These are phyloP conservation scores for Passer montanus DNA, from an alignment of 2,113 vertebrate genomes.

Conservation along the genomic window DNA sequence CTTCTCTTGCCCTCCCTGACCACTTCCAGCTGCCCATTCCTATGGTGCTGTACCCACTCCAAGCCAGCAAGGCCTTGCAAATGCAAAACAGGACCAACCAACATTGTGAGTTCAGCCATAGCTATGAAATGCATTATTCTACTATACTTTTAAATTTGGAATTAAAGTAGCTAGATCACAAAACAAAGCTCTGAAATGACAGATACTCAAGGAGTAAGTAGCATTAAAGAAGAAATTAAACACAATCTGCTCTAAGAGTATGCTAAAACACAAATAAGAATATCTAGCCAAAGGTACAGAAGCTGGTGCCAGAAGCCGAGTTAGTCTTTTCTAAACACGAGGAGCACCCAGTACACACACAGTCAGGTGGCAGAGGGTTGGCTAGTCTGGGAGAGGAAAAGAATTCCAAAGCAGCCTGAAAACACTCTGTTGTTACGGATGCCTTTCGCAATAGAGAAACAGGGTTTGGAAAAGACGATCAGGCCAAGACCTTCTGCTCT, in stretches of 20 bases:
- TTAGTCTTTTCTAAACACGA: background rate
- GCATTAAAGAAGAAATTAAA: background rate
- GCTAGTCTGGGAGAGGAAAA: background rate
- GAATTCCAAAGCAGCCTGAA: background rate
- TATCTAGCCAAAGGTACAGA: background rate
- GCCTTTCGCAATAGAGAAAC: background rate
- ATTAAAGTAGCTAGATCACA: background rate
- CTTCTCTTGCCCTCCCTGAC: background rate
- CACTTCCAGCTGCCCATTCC: too few relatives aligned
- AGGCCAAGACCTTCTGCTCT: background rate
- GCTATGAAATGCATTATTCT: background rate
- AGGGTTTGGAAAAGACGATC: background rate
- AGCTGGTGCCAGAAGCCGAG: background rate
- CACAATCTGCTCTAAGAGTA: background rate
- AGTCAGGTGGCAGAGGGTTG: background rate
- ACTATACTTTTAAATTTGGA: background rate
- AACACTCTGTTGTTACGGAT: background rate
- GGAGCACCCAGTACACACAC: background rate
- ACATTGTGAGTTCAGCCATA: background rate
- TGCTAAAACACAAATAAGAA: background rate
- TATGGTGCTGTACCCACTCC: accelerated
- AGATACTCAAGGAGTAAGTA: background rate
- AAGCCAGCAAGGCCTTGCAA: background rate
- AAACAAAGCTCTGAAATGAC: background rate
- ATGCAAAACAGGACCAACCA: accelerated